These are phyloP conservation scores for Alca torda DNA, from an alignment of 2,797 vertebrate species.

Conservation along the genomic window DNA sequence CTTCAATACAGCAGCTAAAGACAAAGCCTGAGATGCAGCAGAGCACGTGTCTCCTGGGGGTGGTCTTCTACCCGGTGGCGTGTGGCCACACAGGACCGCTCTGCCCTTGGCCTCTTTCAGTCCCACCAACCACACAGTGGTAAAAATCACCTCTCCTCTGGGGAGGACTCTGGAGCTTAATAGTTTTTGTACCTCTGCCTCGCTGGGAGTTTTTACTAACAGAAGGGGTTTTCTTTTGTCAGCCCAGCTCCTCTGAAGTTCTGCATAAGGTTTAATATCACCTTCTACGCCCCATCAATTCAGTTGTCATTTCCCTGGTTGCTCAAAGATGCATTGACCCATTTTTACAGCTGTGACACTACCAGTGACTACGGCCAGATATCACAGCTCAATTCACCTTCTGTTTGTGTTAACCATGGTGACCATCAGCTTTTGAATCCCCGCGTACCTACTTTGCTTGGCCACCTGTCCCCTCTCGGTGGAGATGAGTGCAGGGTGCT, in stretches of 20 bases:
- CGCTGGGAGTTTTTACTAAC: neutral
- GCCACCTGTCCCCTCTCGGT: neutral
- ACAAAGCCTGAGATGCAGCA: neutral
- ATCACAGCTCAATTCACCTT: neutral
- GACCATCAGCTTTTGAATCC: neutral
- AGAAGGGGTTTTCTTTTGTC: neutral
- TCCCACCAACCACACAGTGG: fast-evolving
- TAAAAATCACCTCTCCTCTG: neutral
- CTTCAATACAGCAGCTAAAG: neutral
- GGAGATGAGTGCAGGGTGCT: neutral
- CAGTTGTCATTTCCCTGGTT: fast-evolving
- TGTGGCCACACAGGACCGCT: neutral
- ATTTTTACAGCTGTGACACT: neutral
- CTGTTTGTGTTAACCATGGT: neutral
- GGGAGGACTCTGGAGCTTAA: neutral
- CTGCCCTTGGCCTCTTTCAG: neutral
- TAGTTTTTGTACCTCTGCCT: neutral
- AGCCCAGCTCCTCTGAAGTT: neutral
- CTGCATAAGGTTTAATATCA: neutral
- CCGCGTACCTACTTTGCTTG: neutral
- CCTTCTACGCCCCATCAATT: neutral
- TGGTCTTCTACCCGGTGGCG: neutral
- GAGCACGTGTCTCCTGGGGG: neutral
- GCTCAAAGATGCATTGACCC: neutral
- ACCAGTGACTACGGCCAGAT: neutral